These are phyloP conservation scores for Microctenopoma steveboyesi DNA, from an alignment of 2,797 vertebrate genomes.

Conservation along the genomic window DNA sequence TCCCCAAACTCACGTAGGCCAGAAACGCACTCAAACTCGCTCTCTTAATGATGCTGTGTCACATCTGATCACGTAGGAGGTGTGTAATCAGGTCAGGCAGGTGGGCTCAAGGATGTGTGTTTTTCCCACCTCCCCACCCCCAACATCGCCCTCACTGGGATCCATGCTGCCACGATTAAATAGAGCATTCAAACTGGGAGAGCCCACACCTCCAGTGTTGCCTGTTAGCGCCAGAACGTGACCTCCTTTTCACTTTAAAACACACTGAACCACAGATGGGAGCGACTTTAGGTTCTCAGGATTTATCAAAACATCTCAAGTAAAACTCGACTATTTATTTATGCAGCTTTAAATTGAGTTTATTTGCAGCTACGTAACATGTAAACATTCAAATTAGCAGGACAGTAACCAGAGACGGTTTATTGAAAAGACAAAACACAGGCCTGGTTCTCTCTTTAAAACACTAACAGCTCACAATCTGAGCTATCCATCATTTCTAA, in stretches of 20 bases:
- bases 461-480: constrained; percentile 1
- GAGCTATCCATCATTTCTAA: constrained; percentile 34
- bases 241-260: constrained; percentile 63
- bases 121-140: constrained; percentile 20
- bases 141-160: constrained; percentile 22
- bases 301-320: constrained; percentile 26
- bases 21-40: constrained; percentile 26
- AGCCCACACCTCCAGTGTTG: constrained; percentile 52
- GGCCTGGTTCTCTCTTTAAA: constrained; percentile 2
- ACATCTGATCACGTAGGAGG: constrained; percentile 45
- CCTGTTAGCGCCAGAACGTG: constrained; percentile 53
- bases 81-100: constrained; percentile 62
- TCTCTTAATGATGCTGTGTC: constrained; percentile 43
- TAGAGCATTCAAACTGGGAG: constrained; percentile 62
- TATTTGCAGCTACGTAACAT: constrained; percentile 7
- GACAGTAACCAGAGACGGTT: constrained; percentile 28
- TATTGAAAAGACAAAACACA: constrained; percentile 19
- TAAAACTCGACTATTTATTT: constrained; percentile 11
- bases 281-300: constrained; percentile 15
- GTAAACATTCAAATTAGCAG: constrained; percentile 17
- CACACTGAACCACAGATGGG: constrained; percentile 25
- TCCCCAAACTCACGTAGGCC: constrained; percentile 1
- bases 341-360: neutral
- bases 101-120: constrained; percentile 32
- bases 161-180: constrained; percentile 61